Evolutionary conservation across 2,888 invertebrate genomes (phyloP), one percentile per base, ranked within the genome.

Genomic region (Oscheius myriophilus): DNA sequence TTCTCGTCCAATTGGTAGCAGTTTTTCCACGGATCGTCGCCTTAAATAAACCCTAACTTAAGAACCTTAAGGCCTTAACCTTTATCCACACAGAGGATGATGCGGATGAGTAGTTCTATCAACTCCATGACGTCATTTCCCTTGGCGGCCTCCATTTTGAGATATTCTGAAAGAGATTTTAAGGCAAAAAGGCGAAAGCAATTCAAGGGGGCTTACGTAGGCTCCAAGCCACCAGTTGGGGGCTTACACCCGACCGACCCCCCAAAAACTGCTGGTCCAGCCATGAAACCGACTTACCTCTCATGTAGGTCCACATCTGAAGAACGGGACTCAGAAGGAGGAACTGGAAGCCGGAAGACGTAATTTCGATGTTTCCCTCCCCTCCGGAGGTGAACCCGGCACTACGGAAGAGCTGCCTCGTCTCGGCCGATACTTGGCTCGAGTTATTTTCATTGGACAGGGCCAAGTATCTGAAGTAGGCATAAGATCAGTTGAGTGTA

Each of bases 231-330:
- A n/a, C n/a, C n/a, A n/a, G n/a, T n/a, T n/a, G n/a, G n/a, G n/a
- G n/a, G n/a, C n/a, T n/a, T n/a, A n/a, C n/a, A n/a, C n/a, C n/a
- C n/a, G n/a, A n/a, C n/a, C n/a, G n/a, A n/a, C n/a, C n/a, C n/a
- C n/a, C n/a, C n/a, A n/a, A n/a, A n/a, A n/a, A n/a, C n/a, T n/a
- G n/a, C n/a, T n/a, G n/a, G n/a, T n/a, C n/a, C n/a, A n/a, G n/a
- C n/a, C n/a, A n/a, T 16, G n/a, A 26, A 39, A 58, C 16, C 2
- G 21, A 49, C 51, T 25, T 51, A 72, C 73, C 95, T 33, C 96
- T 91, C 86, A 98, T 92, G 88, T 98, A 98, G 87, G 95, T 92
- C 97, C 97, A 98, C 46, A 98, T 89, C 90, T 96, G 96, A 53
- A 94, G 92, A 12, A 94, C 92, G 0, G 95, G 93, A 87, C 95